phyloP scores from a whole-genome alignment of 1,140 invertebrate genomes.

The Aphaenogaster ashmeadi region DNA sequence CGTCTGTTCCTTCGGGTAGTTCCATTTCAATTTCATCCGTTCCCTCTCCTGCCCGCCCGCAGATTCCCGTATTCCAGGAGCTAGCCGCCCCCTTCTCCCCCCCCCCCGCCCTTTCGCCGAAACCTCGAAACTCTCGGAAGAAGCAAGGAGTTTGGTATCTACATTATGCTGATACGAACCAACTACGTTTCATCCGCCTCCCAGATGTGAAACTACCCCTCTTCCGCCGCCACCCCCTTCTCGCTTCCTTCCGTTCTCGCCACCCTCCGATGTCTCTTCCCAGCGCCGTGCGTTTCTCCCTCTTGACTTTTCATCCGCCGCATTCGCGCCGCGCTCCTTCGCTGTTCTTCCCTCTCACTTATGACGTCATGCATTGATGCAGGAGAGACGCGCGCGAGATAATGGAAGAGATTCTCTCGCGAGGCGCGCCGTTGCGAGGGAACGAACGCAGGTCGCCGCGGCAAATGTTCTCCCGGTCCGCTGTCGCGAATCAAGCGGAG shows the following conservation, averaged over 20 bases:
- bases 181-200: constrained; percentile 76
- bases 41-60: constrained; percentile 7
- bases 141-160: constrained; percentile 81
- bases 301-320: constrained; percentile 61
- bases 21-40: constrained; percentile 84
- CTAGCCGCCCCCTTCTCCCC: background rate
- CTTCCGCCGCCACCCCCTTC: constrained; percentile 23
- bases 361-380: constrained; percentile 62
- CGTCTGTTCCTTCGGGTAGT: constrained; percentile 82
- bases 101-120: background rate
- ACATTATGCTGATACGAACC: constrained; percentile 85
- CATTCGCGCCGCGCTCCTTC: constrained; percentile 21
- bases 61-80: constrained; percentile 47
- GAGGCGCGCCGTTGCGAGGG: constrained; percentile 33
- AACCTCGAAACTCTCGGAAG: constrained; percentile 78
- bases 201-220: constrained; percentile 46
- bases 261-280: constrained; percentile 18
- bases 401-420: constrained; percentile 39
- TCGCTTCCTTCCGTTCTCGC: background rate
- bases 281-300: constrained; percentile 48
- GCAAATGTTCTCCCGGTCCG: background rate
- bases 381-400: constrained; percentile 48
- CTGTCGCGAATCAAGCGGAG: constrained; percentile 4
- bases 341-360: constrained; percentile 50
- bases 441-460: constrained; percentile 27